A percentile compares a stretch with the other conserved stretches of the same genome.
These are phyloP conservation scores for Drosophila seguyi DNA, from an alignment of 1,140 invertebrate species.

Conservation along the genomic window DNA sequence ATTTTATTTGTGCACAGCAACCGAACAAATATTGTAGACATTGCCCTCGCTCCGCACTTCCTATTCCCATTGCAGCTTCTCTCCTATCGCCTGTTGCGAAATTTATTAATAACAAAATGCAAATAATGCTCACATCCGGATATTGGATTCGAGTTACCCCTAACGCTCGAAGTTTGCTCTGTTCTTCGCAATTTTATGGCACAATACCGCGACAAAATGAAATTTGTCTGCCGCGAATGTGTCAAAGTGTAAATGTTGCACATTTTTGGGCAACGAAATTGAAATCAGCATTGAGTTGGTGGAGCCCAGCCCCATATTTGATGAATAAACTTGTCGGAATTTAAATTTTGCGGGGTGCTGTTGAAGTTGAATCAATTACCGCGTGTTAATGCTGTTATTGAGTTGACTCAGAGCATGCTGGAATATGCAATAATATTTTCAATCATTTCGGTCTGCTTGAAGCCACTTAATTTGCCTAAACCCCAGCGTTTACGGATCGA, in stretches of 20 bases:
- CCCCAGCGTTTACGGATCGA: constrained; percentile 37
- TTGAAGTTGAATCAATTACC: constrained; percentile 13
- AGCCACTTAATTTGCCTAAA: constrained; percentile 44
- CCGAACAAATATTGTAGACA: constrained; percentile 41
- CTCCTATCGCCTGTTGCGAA: constrained; percentile 43
- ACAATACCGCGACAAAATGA: constrained; percentile 57
- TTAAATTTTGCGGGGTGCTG: constrained; percentile 4
- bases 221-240: constrained; percentile 48
- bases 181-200: constrained; percentile 48
- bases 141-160: constrained; percentile 7
- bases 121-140: constrained; percentile 53
- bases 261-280: constrained; percentile 36
- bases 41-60: constrained; percentile 8
- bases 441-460: constrained; percentile 9
- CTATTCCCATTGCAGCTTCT: neutral
- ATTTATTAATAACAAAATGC: constrained; percentile 80
- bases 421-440: constrained; percentile 31
- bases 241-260: constrained; percentile 67
- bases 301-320: neutral
- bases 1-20: constrained; percentile 33
- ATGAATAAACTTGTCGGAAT: constrained; percentile 27
- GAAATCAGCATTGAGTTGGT: constrained; percentile 33
- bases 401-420: constrained; percentile 1
- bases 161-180: neutral
- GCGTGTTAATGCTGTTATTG: constrained; percentile 15